phyloP scores from a whole-genome alignment of 2,888 invertebrate species.

The Cheilosia grossa region DNA sequence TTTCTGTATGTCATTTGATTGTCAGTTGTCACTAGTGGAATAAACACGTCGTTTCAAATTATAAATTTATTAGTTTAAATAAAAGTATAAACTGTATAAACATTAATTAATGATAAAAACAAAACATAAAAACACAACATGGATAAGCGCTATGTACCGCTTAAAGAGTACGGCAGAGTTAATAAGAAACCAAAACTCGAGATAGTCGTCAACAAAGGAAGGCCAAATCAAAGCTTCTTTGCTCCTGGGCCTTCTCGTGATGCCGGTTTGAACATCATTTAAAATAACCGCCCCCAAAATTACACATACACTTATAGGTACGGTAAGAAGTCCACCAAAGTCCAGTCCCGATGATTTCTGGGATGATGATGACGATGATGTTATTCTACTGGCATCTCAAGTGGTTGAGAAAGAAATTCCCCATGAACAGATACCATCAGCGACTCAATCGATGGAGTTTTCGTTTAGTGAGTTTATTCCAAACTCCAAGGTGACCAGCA shows the following conservation, averaged over 20 bases:
- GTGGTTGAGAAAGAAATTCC: slow-evolving; percentile 78
- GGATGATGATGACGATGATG: slow-evolving; percentile 82
- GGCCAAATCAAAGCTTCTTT: slow-evolving; percentile 28
- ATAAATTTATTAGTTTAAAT: neutral
- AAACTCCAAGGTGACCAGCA: slow-evolving; percentile 78
- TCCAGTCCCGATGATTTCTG: slow-evolving; percentile 77
- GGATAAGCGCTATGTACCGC: slow-evolving; percentile 79
- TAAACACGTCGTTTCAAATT: slow-evolving; percentile 2
- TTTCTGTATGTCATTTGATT: neutral
- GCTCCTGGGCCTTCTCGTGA: slow-evolving; percentile 25
- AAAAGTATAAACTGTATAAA: neutral
- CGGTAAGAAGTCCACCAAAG: slow-evolving; percentile 35
- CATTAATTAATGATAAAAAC: slow-evolving; percentile 9
- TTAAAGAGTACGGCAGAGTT: slow-evolving; percentile 78
- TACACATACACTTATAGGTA: neutral
- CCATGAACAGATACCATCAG: slow-evolving; percentile 43
- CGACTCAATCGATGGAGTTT: slow-evolving; percentile 76
- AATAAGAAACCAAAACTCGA: slow-evolving; percentile 80
- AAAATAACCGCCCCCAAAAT: too few relatives aligned
- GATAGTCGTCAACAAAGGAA: slow-evolving; percentile 77
- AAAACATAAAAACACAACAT: slow-evolving; percentile 61
- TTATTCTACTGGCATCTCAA: slow-evolving; percentile 81
- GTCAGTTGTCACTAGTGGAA: slow-evolving; percentile 16
- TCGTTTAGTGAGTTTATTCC: slow-evolving; percentile 79
- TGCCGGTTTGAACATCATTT: slow-evolving; percentile 23